Evolutionary conservation across 2,113 vertebrate genomes (phyloP).

Genomic region (Aspiorhynchus laticeps): DNA sequence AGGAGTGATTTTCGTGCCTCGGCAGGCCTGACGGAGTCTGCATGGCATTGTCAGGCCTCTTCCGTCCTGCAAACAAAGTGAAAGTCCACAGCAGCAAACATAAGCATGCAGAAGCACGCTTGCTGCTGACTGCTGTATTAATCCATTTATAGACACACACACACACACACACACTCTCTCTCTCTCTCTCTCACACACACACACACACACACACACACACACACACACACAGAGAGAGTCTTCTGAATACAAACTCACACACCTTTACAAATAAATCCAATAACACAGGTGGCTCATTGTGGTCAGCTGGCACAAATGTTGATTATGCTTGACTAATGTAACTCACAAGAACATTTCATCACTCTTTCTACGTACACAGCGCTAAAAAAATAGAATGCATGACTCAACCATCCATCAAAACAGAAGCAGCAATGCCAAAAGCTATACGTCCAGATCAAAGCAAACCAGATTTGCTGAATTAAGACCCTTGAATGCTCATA

Average conservation of each 20-base stretch:
- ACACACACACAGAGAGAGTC: neutral
- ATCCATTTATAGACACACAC: neutral
- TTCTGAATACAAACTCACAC: neutral
- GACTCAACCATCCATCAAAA: neutral
- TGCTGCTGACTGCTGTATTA: neutral
- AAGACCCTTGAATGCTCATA: neutral
- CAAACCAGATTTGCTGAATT: neutral
- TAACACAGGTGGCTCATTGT: neutral
- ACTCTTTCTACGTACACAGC: neutral
- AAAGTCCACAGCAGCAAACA: neutral
- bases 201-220: neutral
- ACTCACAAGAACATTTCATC: neutral
- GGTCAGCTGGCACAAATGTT: neutral
- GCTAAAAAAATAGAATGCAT: neutral
- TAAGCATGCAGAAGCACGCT: constrained; percentile 45
- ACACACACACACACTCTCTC: constrained; percentile 27
- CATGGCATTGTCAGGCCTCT: constrained; percentile 12
- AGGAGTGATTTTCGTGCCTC: constrained; percentile 40
- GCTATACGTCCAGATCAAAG: neutral
- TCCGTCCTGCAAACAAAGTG: constrained; percentile 38
- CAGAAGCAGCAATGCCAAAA: neutral
- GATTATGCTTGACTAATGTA: neutral
- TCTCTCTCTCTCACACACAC: neutral
- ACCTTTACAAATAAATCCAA: constrained; percentile 27
- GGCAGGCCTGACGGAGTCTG: constrained; percentile 39